Conservation (phyloP, 2,113 vertebrate species). For the Barbus barbus region DNA sequence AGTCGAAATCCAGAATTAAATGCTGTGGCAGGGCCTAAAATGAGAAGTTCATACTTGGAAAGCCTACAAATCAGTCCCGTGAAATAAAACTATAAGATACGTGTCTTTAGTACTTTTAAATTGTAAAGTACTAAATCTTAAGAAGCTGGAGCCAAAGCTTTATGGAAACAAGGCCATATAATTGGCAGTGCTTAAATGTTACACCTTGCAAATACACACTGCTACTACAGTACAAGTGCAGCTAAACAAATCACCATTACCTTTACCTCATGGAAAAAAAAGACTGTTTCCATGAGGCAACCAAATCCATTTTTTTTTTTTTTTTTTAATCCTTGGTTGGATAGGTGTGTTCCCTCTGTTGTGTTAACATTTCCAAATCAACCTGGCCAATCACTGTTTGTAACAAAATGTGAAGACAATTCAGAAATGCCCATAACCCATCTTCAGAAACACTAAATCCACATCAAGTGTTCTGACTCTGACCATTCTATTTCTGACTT, state of each 20-base stretch:
- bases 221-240: too few species aligned
- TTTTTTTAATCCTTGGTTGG: background rate
- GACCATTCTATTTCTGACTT: background rate
- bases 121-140: background rate
- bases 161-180: background rate
- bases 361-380: background rate
- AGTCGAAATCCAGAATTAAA: background rate
- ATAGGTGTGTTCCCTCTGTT: background rate
- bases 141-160: background rate
- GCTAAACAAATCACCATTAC: background rate
- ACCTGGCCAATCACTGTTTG: background rate
- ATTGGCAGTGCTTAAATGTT: background rate
- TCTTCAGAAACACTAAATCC: background rate
- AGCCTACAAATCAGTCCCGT: background rate
- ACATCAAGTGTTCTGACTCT: background rate
- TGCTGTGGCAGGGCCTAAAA: background rate
- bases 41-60: too few species aligned
- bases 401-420: background rate
- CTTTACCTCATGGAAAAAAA: background rate
- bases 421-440: background rate
- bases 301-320: background rate
- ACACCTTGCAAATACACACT: background rate
- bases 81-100: too few species aligned
- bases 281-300: background rate
- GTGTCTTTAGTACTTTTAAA: background rate